Evolutionary conservation across 2,888 invertebrate species (phyloP).

Genomic region (Pachliopta kotzebuea): DNA sequence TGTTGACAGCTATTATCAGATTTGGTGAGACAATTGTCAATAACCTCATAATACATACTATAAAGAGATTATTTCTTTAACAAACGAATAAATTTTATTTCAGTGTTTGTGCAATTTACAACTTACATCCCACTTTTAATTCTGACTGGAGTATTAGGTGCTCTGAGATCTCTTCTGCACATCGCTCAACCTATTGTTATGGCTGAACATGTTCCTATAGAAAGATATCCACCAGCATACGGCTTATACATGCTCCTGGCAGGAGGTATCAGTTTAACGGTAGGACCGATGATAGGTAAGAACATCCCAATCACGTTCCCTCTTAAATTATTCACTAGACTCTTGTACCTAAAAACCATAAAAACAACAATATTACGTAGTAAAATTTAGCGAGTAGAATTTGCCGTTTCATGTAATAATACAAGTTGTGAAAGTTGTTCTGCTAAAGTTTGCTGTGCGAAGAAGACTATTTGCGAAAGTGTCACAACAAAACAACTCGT

Average conservation of each 20-base stretch:
- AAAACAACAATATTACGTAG: conserved; percentile 3
- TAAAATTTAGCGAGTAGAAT: conserved; percentile 19
- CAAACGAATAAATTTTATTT: conserved; percentile 35
- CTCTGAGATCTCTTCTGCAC: conserved; percentile 81
- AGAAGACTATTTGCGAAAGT: conserved; percentile 22
- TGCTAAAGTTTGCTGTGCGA: background rate
- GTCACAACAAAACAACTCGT: conserved; percentile 20
- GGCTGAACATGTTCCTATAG: conserved; percentile 82
- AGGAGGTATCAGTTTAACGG: conserved; percentile 79
- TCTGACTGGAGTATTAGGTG: conserved; percentile 77
- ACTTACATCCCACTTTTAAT: conserved; percentile 76
- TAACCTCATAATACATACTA: background rate
- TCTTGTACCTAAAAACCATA: conserved; percentile 17
- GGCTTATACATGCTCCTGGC: conserved; percentile 83
- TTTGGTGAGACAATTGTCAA: conserved; percentile 64
- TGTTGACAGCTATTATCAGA: conserved; percentile 80
- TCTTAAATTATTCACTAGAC: conserved; percentile 12
- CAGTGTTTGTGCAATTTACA: conserved; percentile 81
- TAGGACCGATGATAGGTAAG: conserved; percentile 83
- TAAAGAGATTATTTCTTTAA: background rate
- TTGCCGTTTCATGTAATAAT: conserved; percentile 18
- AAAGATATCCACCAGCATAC: conserved; percentile 84
- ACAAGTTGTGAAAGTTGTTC: conserved; percentile 33
- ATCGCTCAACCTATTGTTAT: conserved; percentile 83
- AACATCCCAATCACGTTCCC: background rate